Evolutionary conservation across 92 coral and sea anemone species (phyloP).

Genomic region (Parazoanthus darwini): DNA sequence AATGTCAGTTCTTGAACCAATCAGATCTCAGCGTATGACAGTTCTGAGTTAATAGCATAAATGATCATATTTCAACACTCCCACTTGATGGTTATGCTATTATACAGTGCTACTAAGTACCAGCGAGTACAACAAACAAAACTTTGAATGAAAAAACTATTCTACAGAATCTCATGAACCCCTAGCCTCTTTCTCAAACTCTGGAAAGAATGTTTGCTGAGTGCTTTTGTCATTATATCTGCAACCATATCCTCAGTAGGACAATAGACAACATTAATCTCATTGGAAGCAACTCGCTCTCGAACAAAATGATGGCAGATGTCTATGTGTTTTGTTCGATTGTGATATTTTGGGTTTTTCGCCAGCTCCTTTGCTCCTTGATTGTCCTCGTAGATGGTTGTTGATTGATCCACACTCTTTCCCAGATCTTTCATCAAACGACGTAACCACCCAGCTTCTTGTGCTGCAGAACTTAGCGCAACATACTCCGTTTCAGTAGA

Average conservation of each 20-base stretch:
- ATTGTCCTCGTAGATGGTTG: slow-evolving; percentile 28
- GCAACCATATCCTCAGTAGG: slow-evolving; percentile 38
- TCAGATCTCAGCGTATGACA: neutral
- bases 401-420: slow-evolving; percentile 14
- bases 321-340: slow-evolving; percentile 22
- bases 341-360: slow-evolving; percentile 30
- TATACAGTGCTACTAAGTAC: too few species aligned
- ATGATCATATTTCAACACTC: slow-evolving; percentile 12
- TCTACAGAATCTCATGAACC: too few species aligned
- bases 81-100: too few species aligned
- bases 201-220: slow-evolving; percentile 9
- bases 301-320: slow-evolving; percentile 6
- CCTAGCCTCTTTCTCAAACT: neutral
- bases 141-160: too few species aligned
- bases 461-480: slow-evolving; percentile 32
- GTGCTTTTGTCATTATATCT: slow-evolving; percentile 38
- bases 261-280: slow-evolving; percentile 27
- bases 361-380: slow-evolving; percentile 36
- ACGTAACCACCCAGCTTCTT: slow-evolving; percentile 33
- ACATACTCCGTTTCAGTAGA: slow-evolving; percentile 42
- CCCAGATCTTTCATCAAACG: slow-evolving; percentile 35
- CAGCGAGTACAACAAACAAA: too few species aligned
- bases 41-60: slow-evolving; percentile 3
- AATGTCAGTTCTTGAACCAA: slow-evolving; percentile 7
- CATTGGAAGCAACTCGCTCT: slow-evolving; percentile 25